A percentile compares a stretch with the other conserved stretches of the same genome.
Evolutionary conservation across 2,888 invertebrate species (phyloP).

Genomic region (Zygogramma bicolorata): DNA sequence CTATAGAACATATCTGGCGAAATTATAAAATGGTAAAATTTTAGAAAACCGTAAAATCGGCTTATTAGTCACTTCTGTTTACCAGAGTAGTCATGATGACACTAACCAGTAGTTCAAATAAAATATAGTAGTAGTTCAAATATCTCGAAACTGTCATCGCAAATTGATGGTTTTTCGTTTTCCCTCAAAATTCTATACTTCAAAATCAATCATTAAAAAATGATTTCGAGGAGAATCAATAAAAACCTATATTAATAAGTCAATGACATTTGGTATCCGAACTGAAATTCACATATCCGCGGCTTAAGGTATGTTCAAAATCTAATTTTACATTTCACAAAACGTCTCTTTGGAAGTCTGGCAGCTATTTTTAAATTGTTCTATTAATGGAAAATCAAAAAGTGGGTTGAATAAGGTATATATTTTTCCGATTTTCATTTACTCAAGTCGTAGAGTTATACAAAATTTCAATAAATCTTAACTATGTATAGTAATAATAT

Average conservation of each 20-base stretch:
- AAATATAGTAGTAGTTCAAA: not conserved
- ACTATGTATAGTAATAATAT: not conserved
- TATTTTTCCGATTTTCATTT: no score
- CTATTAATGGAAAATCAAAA: not conserved
- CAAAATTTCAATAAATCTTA: no score
- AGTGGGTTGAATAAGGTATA: not conserved
- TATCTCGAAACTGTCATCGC: not conserved
- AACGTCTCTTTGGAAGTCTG: not conserved
- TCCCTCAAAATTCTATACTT: no score
- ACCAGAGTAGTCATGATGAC: not conserved
- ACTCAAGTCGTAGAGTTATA: no score
- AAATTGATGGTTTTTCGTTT: not conserved
- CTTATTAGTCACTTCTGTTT: not conserved
- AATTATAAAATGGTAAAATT: no score
- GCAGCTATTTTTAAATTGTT: not conserved
- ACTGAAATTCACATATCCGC: no score
- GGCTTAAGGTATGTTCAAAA: not conserved
- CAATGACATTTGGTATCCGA: no score
- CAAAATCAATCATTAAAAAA: no score
- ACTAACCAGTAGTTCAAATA: not conserved
- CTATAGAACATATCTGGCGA: no score
- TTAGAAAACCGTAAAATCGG: not conserved
- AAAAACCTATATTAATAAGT: no score
- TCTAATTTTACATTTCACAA: not conserved
- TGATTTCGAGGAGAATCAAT: no score